Base-by-base conservation (phyloP, 1,140 invertebrate genomes). In the Pemphigus obesinymphae region DNA sequence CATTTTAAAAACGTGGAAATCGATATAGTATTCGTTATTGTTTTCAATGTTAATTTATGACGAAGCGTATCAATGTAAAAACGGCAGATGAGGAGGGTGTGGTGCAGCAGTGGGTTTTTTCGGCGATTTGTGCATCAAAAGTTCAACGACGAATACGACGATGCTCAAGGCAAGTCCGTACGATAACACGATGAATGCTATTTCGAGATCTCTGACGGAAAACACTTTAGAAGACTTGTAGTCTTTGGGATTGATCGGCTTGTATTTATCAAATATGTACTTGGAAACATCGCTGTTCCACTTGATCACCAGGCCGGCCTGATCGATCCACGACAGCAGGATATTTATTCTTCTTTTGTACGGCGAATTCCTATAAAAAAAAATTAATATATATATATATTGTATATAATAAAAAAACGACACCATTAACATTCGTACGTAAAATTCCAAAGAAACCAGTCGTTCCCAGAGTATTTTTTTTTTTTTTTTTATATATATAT, bases 281-380 rank as follows among this genome's bases (percentile, higher is more conserved):
- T 82, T 76, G 34, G 85, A 82, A 7, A 83, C 66, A 5, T 86
- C 84, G 10, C 82, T 68, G n/a, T 84, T 86, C 87, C 88, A 88
- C 63, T 86, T 84, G 0, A 68, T 29, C 0, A 85, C 81, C 4
- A 88, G 83, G 8, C 87, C 87, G 6, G 85, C 85, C 45, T 87
- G 84, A 37, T 85, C 84, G 10, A 87, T 70, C 26, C 83, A 82
- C 3, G 29, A 75, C 13, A 88, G 83, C 1, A 87, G 13, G 2
- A 37, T 66, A 37, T 84, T 78, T 61, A 84, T 82, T 26, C 84
- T 78, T 26, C 81, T 68, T 20, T 78, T 82, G 23, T 85, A 85
- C 83, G 83, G 85, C 13, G 85, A 86, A 84, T 84, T 82, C n/a
- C 82, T 86, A 63, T 13, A 45, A 45, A n/a, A 37, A 50, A 31